Percentiles rank a stretch among this genome's conserved stretches.
Evolutionary conservation across 1,140 invertebrate genomes (phyloP).

Genomic region (Drosophila ohnishii): DNA sequence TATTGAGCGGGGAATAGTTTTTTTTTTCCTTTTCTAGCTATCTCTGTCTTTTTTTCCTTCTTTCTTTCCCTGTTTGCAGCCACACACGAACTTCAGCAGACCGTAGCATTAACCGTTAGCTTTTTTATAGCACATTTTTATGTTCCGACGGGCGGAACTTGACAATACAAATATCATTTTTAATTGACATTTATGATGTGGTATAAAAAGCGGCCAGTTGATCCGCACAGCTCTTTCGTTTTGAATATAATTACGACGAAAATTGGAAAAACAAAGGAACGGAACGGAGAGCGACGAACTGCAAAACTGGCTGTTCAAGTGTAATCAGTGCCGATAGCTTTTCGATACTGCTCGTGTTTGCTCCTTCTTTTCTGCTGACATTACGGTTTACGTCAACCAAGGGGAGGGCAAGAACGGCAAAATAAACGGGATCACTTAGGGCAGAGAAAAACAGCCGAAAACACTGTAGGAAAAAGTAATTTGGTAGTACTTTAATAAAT

Average conservation of each 20-base stretch:
- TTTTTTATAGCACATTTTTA: slow-evolving; percentile 77
- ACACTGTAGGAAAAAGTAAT: slow-evolving; percentile 1
- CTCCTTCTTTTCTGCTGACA: slow-evolving; percentile 51
- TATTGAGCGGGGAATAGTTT: slow-evolving; percentile 70
- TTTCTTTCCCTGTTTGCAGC: slow-evolving; percentile 47
- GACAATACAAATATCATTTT: slow-evolving; percentile 73
- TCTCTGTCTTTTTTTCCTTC: slow-evolving; percentile 15
- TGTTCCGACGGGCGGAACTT: slow-evolving; percentile 42
- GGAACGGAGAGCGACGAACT: slow-evolving; percentile 12
- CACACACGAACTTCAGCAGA: slow-evolving; percentile 77
- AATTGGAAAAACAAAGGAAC: slow-evolving; percentile 18
- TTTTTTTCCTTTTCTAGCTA: slow-evolving; percentile 24
- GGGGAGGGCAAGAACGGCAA: slow-evolving; percentile 23
- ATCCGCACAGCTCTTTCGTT: slow-evolving; percentile 28
- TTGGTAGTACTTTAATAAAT: no score
- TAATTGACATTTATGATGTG: slow-evolving; percentile 74
- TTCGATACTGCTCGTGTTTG: slow-evolving; percentile 23
- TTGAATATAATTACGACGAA: slow-evolving; percentile 25
- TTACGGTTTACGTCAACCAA: slow-evolving; percentile 30
- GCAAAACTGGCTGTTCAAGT: slow-evolving; percentile 12
- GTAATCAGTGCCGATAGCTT: slow-evolving; percentile 6
- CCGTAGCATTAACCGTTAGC: slow-evolving; percentile 77
- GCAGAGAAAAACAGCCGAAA: slow-evolving; percentile 1
- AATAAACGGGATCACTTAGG: slow-evolving; percentile 62
- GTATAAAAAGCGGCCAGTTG: slow-evolving; percentile 26